phyloP scores from a whole-genome alignment of 2,888 invertebrate species.

The Diaprepes abbreviatus region DNA sequence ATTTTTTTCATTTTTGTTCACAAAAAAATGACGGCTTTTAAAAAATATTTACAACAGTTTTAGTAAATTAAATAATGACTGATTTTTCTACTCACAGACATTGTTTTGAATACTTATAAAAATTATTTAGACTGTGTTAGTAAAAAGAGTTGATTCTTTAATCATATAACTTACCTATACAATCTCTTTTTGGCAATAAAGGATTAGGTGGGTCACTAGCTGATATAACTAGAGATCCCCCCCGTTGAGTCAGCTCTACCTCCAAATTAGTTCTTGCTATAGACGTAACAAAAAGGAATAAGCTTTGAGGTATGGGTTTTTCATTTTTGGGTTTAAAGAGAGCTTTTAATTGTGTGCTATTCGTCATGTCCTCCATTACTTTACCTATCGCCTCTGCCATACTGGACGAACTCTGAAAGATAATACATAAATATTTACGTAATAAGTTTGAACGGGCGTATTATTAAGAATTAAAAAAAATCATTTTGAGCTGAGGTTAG shows the following conservation, averaged over 20 bases:
- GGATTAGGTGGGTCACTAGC: constrained; percentile 69
- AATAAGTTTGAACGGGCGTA: no score
- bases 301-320: constrained; percentile 76
- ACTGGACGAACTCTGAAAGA: constrained; percentile 75
- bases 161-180: constrained; percentile 78
- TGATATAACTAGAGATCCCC: constrained; percentile 77
- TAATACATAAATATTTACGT: no score
- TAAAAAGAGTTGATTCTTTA: no score
- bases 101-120: no score
- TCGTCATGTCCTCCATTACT: constrained; percentile 95
- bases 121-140: no score
- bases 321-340: constrained; percentile 81
- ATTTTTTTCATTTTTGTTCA: no score
- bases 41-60: no score
- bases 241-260: constrained; percentile 90
- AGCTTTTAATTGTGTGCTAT: constrained; percentile 85
- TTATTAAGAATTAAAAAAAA: no score
- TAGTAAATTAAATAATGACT: no score
- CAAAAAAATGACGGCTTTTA: no score
- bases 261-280: constrained; percentile 93
- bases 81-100: no score
- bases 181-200: constrained; percentile 83
- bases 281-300: constrained; percentile 91
- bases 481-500: no score
- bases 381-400: constrained; percentile 91